Conservation (phyloP, 2,797 vertebrate genomes). For the Lepilemur septentrionalis region DNA sequence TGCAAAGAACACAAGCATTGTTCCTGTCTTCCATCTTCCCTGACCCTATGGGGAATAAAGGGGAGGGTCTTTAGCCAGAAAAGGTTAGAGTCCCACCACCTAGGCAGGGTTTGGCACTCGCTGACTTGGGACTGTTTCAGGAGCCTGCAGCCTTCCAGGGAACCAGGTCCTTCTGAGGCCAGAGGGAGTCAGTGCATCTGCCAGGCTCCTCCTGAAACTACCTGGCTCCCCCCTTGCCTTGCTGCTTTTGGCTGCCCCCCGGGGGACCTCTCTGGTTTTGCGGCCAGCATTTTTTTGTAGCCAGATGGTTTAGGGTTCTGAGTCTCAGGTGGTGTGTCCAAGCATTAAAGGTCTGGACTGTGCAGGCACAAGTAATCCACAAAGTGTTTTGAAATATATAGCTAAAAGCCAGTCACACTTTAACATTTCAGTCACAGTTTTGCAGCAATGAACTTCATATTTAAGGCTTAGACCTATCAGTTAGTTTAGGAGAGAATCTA, state of each 20-base stretch:
- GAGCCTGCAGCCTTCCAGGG: neutral
- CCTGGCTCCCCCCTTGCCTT: neutral
- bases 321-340: neutral
- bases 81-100: neutral
- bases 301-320: neutral
- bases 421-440: neutral
- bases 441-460: neutral
- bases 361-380: neutral
- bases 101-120: neutral
- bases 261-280: neutral
- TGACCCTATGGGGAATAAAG: fast-evolving
- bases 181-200: neutral
- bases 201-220: neutral
- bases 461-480: neutral
- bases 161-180: neutral
- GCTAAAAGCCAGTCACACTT: too few species aligned
- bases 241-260: neutral
- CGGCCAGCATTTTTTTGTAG: neutral
- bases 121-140: neutral
- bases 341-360: neutral
- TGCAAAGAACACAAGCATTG: neutral
- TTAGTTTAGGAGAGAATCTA: neutral
- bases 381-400: neutral
- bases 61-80: neutral
- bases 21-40: neutral